Evolutionary conservation across 2,888 invertebrate species (phyloP).

Genomic region (Tenthredo scrophulariae): DNA sequence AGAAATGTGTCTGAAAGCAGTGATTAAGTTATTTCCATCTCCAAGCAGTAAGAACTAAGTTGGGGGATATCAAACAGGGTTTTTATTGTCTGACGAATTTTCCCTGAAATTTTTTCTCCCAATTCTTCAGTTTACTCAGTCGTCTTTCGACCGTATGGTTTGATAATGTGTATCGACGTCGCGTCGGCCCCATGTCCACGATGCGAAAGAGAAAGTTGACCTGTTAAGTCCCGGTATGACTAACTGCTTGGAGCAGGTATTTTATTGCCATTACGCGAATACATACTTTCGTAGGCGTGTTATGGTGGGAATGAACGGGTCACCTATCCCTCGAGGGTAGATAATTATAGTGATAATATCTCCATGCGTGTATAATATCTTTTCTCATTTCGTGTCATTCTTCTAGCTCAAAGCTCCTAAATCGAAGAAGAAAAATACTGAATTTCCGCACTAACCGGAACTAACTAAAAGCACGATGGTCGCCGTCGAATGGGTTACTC

Average conservation of each 20-base stretch:
- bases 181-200: not conserved
- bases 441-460: not conserved
- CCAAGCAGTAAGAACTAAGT: not conserved
- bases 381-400: not conserved
- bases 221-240: not conserved
- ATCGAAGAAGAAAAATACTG: not conserved
- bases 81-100: not conserved
- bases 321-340: not conserved
- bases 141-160: not conserved
- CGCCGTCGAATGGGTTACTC: conserved; percentile 80
- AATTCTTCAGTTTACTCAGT: not conserved
- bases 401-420: not conserved
- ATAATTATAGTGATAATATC: not conserved
- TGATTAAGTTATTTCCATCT: not conserved
- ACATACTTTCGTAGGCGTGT: conserved; percentile 15
- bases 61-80: not conserved
- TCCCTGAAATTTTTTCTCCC: not conserved
- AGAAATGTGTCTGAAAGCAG: not conserved
- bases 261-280: not conserved
- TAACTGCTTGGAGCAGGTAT: conserved; percentile 8
- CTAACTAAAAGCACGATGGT: conserved; percentile 62
- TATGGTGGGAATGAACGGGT: not conserved
- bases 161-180: not conserved
- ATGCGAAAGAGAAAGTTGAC: conserved; percentile 41
- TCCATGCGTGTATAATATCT: no score